Evolutionary conservation across 2,113 vertebrate genomes (phyloP), one percentile per base, ranked within the genome.

Genomic region (Boleophthalmus pectinirostris): DNA sequence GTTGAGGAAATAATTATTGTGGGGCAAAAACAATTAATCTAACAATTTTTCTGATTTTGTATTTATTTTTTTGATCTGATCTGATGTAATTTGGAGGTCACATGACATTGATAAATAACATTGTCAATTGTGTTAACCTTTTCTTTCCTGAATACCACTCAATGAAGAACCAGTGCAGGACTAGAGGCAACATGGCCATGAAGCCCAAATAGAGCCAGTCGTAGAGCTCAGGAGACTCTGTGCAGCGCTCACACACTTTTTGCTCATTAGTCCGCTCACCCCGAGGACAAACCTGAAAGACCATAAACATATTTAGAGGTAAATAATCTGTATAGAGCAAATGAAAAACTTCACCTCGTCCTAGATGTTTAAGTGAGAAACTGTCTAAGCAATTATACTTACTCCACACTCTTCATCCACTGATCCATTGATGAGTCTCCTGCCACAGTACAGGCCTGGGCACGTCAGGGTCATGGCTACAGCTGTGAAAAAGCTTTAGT

Each of bases 71-170:
- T 29, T n/a, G n/a, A n/a, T 38, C 35, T 38, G 35, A 38, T 43
- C 38, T 43, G 38, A 43, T 43, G 38, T 43, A 43, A 43, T 43
- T 10, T 43, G 4, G 38, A 43, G 38, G 38, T 43, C 6, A 43
- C 38, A 43, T 43, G 10, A 43, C 38, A 43, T 8, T 43, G 38
- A 43, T 43, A 11, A 43, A 43, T 18, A 51, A 56, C 5, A 23
- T 1, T 23, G 54, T 56, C 21, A 23, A 3, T 1, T 10, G 3
- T 1, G n/a, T 4, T 0, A 51, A 98, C 98, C 98, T 99, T 85
- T 99, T 99, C 91, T 99, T 99, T 9, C 98, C 97, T 0, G 97
- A 98, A 82, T 98, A 99, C 97, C 97, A 99, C 77, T 99, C 98
- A 9, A 99, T 97, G 73, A 99, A 99, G 93, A 99, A 99, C 97